Evolutionary conservation across 2,797 vertebrate species (phyloP), one percentile per base, ranked within the genome.

Genomic region (Neosilurus mollespiculum): DNA sequence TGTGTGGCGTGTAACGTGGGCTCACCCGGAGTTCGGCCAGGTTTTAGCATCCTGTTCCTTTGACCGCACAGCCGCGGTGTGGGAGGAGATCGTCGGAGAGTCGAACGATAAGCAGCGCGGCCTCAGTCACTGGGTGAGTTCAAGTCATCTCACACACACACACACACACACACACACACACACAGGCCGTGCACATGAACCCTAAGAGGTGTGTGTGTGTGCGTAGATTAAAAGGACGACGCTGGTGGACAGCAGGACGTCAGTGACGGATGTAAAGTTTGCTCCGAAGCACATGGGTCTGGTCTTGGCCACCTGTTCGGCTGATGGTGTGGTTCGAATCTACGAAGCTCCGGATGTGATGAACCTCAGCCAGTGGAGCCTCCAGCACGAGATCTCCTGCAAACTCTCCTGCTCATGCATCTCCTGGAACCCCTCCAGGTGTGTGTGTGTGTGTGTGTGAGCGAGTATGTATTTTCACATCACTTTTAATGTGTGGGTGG

Each of bases 341-440:
- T 99, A 99, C 0, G 98, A 99, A 91, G 98, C 97, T 12, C 98
- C 98, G 1, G 97, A 98, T 77, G 97, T 99, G 87, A 99, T 99
- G 98, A 99, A 99, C 91, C 95, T 99, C 81, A 99, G 97, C 89
- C 98, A 99, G 92, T 99, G 98, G 97, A 99, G 97, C 9, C 92
- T 98, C 82, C 98, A 99, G 91, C 98, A 99, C 20, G 97, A 99
- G 93, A 97, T 99, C 88, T 98, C 98, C 0, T 98, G 97, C 93
- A 99, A 98, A 78, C 95, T 99, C 81, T 98, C 97, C 93, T 99
- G 98, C 89, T 98, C 97, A 88, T 99, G 98, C 89, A 98, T 99
- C 92, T 98, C 98, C n/a, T 99, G 98, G 98, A 99, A 99, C 89
- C 97, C 97, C 78, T 99, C 98, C 88, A 99, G 98, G 97, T 99